Base-by-base conservation (phyloP, 2,113 vertebrate genomes). In the Hyla sarda region DNA sequence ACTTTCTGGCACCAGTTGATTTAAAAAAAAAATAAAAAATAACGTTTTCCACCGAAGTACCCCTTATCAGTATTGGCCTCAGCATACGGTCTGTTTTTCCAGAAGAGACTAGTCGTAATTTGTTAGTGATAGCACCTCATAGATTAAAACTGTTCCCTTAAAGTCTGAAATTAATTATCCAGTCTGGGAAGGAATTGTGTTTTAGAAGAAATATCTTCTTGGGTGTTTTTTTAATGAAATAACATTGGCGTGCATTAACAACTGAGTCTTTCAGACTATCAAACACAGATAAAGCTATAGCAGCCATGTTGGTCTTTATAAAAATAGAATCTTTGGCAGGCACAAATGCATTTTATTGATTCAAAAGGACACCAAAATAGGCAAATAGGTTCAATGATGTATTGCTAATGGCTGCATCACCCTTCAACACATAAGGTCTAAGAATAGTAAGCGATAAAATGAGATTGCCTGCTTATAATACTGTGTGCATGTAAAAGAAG, bases 101-200 rank as follows among this genome's bases (percentile, higher is more conserved):
- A 84, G 54, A 65, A 65, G 37, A 84, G 71, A 48, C 54, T 50
- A 37, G 47, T 76, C 37, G 19, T 84, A 72, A 76, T 84, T 76
- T 84, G 83, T 84, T 84, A 76, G 25, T 76, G n/a, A 84, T 84
- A 75, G 83, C 83, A 84, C 72, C 83, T 76, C 72, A 76, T 65
- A 65, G 54, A 65, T 84, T 84, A 65, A 45, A 76, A 84, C 72
- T 32, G 54, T 65, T 84, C 83, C 56, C 25, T n/a, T 11, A 28
- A 48, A 76, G 72, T 77, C 83, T 84, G 83, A 30, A 84, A 76
- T 58, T 75, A 75, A 74, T 84, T 84, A 84, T 84, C 73, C 83
- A 84, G 50, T 76, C 62, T 62, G 37, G 41, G 25, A 65, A 34
- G 65, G 19, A 65, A 23, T 74, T 76, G 62, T 62, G 56, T 77